Conservation (phyloP, 2,113 vertebrate species). For the Phalacrocorax pelagicus region DNA sequence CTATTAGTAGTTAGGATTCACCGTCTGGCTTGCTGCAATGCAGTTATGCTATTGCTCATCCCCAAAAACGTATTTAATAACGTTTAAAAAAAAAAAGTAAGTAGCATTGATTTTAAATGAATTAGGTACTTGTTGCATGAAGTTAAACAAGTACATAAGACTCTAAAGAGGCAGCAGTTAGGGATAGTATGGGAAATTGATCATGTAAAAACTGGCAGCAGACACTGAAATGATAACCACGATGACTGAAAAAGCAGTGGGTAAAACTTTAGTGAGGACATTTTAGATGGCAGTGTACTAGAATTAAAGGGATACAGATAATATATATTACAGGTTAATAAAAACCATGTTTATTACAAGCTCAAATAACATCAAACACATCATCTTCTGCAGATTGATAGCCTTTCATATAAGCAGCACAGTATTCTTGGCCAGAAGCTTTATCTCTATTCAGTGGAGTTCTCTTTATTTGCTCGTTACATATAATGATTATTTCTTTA, state of each 20-base stretch:
- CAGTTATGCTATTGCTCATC: background rate
- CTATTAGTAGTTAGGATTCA: background rate
- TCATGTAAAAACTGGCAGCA: background rate
- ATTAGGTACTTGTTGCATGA: background rate
- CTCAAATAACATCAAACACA: background rate
- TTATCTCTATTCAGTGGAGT: background rate
- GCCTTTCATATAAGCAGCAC: background rate
- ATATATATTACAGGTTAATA: background rate
- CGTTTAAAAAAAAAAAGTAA: background rate
- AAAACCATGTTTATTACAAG: background rate
- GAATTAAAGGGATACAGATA: background rate
- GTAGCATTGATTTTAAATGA: background rate
- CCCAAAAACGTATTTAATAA: background rate
- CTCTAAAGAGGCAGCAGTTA: background rate
- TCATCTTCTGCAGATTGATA: background rate
- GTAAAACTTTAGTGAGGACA: background rate
- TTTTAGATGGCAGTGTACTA: background rate
- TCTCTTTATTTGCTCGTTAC: background rate
- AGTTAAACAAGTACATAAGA: background rate
- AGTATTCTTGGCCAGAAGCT: background rate
- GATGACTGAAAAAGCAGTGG: background rate
- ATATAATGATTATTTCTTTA: background rate
- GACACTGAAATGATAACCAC: background rate
- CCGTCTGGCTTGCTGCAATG: background rate
- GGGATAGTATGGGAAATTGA: fast-evolving